Percentiles rank a stretch among this genome's conserved stretches.
phyloP scores from a whole-genome alignment of 2,113 vertebrate genomes.

The Collichthys lucidus region DNA sequence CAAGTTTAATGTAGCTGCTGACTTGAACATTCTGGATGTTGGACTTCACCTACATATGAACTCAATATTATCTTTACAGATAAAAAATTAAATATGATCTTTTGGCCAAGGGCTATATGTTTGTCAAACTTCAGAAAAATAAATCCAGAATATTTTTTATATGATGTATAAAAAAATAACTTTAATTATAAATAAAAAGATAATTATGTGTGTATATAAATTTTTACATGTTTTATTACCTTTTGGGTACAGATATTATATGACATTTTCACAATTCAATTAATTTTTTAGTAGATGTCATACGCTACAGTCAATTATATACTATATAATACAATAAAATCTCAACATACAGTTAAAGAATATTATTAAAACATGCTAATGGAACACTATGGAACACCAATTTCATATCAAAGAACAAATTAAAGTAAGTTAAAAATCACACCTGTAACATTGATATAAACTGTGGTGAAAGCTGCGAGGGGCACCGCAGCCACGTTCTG shows the following conservation, averaged over 20 bases:
- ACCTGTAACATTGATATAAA: conserved; percentile 92
- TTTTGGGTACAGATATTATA: background rate
- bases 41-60: background rate
- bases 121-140: background rate
- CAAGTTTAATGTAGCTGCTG: background rate
- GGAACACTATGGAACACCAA: background rate
- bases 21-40: background rate
- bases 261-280: background rate
- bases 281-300: too few relatives aligned
- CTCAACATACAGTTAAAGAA: background rate
- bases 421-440: background rate
- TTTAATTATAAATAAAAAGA: too few relatives aligned
- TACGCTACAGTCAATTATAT: background rate
- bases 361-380: background rate
- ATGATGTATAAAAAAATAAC: too few relatives aligned
- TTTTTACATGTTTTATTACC: background rate
- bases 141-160: too few relatives aligned
- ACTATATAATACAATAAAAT: background rate
- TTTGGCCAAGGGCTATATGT: background rate
- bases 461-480: conserved; percentile 87
- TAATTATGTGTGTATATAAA: too few relatives aligned
- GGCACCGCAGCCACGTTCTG: conserved; percentile 91
- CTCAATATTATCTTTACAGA: background rate
- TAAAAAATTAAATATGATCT: background rate
- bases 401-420: background rate